phyloP scores from a whole-genome alignment of 1,140 invertebrate genomes.

The Pogonomyrmex barbatus region DNA sequence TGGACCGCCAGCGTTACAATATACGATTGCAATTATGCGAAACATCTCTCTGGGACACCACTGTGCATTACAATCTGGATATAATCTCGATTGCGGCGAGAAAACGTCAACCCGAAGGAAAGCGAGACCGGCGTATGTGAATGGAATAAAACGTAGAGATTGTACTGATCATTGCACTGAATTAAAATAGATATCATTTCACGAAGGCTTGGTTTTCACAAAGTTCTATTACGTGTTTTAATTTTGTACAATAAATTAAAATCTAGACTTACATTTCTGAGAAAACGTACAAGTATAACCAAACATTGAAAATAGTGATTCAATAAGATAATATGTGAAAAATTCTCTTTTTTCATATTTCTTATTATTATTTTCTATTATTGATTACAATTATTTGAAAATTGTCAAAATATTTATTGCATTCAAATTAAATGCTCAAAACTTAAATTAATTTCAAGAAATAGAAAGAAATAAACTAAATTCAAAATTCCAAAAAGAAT shows the following conservation, averaged over 20 bases:
- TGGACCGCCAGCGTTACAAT: slow-evolving; percentile 28
- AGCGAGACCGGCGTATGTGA: not conserved
- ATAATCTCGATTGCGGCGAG: slow-evolving; percentile 45
- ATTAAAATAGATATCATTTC: slow-evolving; percentile 49
- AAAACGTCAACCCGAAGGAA: slow-evolving; percentile 31
- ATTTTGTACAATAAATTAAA: slow-evolving; percentile 9
- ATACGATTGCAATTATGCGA: slow-evolving; percentile 49
- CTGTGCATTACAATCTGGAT: slow-evolving; percentile 26
- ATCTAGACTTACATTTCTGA: not conserved
- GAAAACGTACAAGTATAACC: not conserved
- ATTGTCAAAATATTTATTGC: not conserved
- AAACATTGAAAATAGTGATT: not conserved
- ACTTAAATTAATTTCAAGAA: not conserved
- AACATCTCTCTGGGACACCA: slow-evolving; percentile 38
- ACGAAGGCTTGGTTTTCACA: not conserved
- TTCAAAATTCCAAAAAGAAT: not conserved
- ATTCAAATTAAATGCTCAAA: not conserved
- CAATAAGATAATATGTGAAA: not conserved
- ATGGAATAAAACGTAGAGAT: slow-evolving; percentile 31
- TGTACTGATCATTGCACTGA: not conserved
- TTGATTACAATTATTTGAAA: not conserved
- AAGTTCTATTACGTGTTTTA: not conserved
- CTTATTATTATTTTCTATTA: not conserved
- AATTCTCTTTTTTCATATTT: not conserved
- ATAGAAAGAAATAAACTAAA: slow-evolving; percentile 13